Percentiles rank a stretch among this genome's conserved stretches.
Conservation (phyloP, 2,797 vertebrate species). For the Hozukius guyotensis region DNA sequence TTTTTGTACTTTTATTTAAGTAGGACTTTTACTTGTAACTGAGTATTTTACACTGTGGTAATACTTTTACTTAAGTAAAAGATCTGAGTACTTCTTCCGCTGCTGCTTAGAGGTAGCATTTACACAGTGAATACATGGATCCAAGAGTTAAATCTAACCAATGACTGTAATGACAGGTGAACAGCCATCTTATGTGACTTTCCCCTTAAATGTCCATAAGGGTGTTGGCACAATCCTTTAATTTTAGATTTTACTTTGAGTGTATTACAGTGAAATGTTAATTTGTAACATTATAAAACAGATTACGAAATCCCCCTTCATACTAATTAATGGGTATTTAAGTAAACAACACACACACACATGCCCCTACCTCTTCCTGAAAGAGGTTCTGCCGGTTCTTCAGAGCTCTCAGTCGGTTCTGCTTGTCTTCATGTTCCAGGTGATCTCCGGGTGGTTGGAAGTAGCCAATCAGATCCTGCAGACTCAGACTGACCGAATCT, state of each 20-base stretch:
- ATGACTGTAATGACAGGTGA: background rate
- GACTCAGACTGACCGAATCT: constrained; percentile 91
- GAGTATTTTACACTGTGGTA: no score
- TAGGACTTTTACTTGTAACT: no score
- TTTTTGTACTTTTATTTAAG: no score
- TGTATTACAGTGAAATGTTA: no score
- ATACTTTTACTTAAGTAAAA: no score
- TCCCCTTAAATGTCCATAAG: background rate
- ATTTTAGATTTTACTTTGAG: background rate
- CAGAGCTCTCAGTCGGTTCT: constrained; percentile 93
- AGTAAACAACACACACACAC: background rate
- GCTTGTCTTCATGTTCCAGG: constrained; percentile 94
- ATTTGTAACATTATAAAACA: background rate
- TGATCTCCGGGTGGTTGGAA: constrained; percentile 95
- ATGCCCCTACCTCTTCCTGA: constrained; percentile 90
- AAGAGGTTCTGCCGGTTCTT: constrained; percentile 98
- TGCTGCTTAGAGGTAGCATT: background rate
- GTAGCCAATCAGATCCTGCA: constrained; percentile 94
- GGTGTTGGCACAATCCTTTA: background rate
- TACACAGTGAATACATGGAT: background rate
- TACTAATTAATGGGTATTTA: background rate
- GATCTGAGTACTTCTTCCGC: no score
- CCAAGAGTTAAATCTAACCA: background rate
- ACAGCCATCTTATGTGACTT: background rate
- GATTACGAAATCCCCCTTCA: background rate